Base-by-base conservation (phyloP, 2,888 invertebrate genomes). In the Anagyrus pseudococci region DNA sequence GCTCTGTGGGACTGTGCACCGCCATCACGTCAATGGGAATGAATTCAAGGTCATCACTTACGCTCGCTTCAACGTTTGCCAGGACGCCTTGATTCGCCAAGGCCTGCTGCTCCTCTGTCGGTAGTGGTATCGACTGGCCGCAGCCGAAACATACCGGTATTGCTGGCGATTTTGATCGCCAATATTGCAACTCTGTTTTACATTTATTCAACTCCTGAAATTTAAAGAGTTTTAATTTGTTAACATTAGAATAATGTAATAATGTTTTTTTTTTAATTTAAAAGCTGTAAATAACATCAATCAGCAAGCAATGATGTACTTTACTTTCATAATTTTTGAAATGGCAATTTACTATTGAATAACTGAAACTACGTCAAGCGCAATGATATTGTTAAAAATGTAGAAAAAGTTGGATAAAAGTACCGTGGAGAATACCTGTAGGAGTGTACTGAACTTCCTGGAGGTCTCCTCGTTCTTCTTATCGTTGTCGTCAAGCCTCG, bases 401-500 rank as follows among this genome's bases (percentile, higher is more conserved):
- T 29, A 29, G 29, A 29, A 29, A 29, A 10, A 10, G 29, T 29
- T 29, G 10, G 6, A 29, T 29, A 29, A 29, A 29, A 37, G 66
- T 79, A 78, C 78, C 77, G 77, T 74, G 46, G 77, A 76, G 77
- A 77, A 73, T 76, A 90, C 90, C 87, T 91, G 91, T 73, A 94
- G 83, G 69, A 94, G 83, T 64, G 93, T 93, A 77, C 93, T 93
- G 82, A 94, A 93, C 82, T 94, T 94, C 61, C 93, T 86, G 54
- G 93, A 90, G 65, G 91, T 93, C 78, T 94, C 94, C 75, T 94
- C 94, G 77, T 93, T 93, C 77, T 94, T 94, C 81, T 93, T 94
- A 74, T 94, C 94, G 72, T 93, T 91, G 74, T 94, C 94, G 73
- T 94, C 94, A 66, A 94, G 85, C n/a, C 93, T 87, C 75, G 89